Percentiles rank a stretch among this genome's conserved stretches.
Evolutionary conservation across 35 echinoderm and acorn worm genomes (phyloP).

Genomic region (Heliocidaris erythrogramma): DNA sequence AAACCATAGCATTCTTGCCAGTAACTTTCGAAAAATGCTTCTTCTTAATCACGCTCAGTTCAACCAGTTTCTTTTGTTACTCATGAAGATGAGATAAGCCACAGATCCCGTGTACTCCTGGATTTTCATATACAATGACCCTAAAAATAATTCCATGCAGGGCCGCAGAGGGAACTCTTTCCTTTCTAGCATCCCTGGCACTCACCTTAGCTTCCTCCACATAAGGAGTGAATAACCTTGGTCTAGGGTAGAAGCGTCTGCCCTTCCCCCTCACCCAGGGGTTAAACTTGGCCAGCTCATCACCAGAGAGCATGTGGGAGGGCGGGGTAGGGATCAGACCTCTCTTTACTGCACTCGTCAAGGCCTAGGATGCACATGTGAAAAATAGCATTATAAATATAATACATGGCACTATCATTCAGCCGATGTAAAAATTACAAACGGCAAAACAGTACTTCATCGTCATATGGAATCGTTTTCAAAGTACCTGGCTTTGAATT

Average conservation of each 20-base stretch:
- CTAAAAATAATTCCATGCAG: neutral
- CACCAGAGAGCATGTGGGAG: conserved; percentile 95
- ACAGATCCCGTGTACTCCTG: neutral
- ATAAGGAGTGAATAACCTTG: conserved; percentile 90
- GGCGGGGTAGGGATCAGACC: conserved; percentile 88
- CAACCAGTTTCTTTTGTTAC: too few relatives aligned
- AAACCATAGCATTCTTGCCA: too few relatives aligned
- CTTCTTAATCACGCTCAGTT: too few relatives aligned
- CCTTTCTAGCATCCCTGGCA: neutral
- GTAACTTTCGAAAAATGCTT: too few relatives aligned
- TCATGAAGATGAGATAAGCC: too few relatives aligned
- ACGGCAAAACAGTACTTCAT: too few relatives aligned
- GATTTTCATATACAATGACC: neutral
- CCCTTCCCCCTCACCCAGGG: conserved; percentile 87
- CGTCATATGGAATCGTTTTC: too few relatives aligned
- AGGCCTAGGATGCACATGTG: conserved; percentile 25
- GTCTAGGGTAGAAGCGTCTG: conserved; percentile 62
- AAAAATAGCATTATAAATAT: neutral
- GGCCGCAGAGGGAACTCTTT: neutral
- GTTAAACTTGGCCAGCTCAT: conserved; percentile 79
- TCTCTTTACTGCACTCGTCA: conserved; percentile 87
- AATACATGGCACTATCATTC: too few relatives aligned
- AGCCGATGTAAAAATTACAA: too few relatives aligned
- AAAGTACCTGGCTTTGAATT: too few relatives aligned
- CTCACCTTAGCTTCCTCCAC: conserved; percentile 98